A percentile compares a stretch with the other conserved stretches of the same genome.
These are phyloP conservation scores for Larimichthys crocea DNA, from an alignment of 2,113 vertebrate genomes.

Conservation along the genomic window DNA sequence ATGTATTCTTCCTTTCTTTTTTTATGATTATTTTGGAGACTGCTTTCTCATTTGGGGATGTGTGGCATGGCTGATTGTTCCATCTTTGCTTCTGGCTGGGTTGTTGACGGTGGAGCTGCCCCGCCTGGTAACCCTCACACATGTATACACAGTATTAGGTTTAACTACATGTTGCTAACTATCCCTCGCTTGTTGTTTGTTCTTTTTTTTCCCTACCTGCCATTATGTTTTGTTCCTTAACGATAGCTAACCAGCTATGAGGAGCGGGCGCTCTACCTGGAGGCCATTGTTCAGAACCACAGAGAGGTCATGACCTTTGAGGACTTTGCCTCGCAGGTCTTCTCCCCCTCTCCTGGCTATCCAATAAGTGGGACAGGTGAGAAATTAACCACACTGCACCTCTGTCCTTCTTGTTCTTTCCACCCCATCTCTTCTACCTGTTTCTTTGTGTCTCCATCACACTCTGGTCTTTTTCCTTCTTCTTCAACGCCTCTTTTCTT, in stretches of 20 bases:
- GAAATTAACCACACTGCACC: slow-evolving; percentile 65
- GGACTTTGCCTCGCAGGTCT: slow-evolving; percentile 97
- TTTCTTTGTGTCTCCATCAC: not conserved
- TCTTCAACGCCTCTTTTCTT: not conserved
- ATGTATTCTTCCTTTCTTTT: slow-evolving; percentile 80
- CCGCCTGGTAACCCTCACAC: slow-evolving; percentile 19
- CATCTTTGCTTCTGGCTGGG: slow-evolving; percentile 59
- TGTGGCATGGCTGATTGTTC: slow-evolving; percentile 71
- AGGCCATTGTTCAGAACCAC: slow-evolving; percentile 98
- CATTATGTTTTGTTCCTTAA: slow-evolving; percentile 86
- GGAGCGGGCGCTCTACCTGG: slow-evolving; percentile 95
- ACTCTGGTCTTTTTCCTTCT: slow-evolving; percentile 8
- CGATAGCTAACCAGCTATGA: slow-evolving; percentile 87
- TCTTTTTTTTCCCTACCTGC: slow-evolving; percentile 8
- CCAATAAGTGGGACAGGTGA: slow-evolving; percentile 94
- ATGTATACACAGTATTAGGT: not conserved
- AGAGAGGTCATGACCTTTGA: slow-evolving; percentile 98
- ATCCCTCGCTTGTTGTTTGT: not conserved
- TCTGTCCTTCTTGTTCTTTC: slow-evolving; percentile 18
- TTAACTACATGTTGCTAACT: not conserved
- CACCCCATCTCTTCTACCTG: not conserved
- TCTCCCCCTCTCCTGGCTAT: slow-evolving; percentile 93
- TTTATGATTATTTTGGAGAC: slow-evolving; percentile 84
- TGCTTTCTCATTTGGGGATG: slow-evolving; percentile 90
- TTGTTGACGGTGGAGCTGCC: slow-evolving; percentile 51